phyloP scores from a whole-genome alignment of 1,140 invertebrate genomes.

The Gryon sp. region DNA sequence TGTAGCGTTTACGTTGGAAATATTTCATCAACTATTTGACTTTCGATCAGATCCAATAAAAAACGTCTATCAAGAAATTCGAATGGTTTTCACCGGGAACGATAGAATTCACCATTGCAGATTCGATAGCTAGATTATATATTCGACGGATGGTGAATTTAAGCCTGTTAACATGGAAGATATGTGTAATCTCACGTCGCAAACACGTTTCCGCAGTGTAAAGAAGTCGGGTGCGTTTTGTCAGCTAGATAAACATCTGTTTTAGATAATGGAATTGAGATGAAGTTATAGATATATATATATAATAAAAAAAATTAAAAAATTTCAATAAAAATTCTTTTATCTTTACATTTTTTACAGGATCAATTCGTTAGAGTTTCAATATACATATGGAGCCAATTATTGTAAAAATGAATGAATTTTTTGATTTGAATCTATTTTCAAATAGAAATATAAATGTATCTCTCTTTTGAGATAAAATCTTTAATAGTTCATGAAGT shows the following conservation, averaged over 20 bases:
- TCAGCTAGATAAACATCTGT: constrained; percentile 5
- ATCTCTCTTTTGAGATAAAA: no score
- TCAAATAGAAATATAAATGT: no score
- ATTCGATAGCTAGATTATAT: constrained; percentile 40
- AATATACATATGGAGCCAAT: no score
- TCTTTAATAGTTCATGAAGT: no score
- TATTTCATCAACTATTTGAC: constrained; percentile 38
- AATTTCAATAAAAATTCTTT: no score
- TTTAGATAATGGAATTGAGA: constrained; percentile 2
- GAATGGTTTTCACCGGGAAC: constrained; percentile 7
- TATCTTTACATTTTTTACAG: no score
- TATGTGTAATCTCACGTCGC: constrained; percentile 28
- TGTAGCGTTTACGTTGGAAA: not conserved
- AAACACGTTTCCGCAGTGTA: constrained; percentile 6
- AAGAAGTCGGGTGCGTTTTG: constrained; percentile 11
- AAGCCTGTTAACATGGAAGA: constrained; percentile 39
- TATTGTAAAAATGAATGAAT: no score
- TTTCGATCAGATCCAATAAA: constrained; percentile 33
- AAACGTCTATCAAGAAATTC: constrained; percentile 17
- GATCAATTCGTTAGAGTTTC: no score
- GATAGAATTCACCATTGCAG: constrained; percentile 33
- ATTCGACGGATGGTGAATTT: constrained; percentile 22
- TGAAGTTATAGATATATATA: no score
- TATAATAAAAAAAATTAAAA: no score
- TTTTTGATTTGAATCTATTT: no score